phyloP scores from a whole-genome alignment of 2,797 vertebrate genomes.

The Distichodus sexfasciatus region DNA sequence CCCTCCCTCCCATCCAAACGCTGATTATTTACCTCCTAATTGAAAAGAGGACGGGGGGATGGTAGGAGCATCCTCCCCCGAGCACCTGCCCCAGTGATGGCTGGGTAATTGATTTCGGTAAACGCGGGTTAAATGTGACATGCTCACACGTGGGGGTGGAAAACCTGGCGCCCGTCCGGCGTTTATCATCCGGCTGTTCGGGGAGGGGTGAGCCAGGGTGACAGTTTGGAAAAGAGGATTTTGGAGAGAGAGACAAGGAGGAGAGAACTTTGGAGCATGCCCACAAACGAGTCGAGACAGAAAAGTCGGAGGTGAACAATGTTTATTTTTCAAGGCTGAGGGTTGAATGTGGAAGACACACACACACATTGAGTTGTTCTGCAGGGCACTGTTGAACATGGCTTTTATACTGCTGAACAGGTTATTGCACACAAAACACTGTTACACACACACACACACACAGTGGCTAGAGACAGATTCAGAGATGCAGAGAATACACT shows the following conservation, averaged over 20 bases:
- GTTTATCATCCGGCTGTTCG: slow-evolving; percentile 80
- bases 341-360: no score
- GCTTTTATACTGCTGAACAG: no score
- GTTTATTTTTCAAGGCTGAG: no score
- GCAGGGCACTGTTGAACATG: no score
- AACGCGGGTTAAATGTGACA: slow-evolving; percentile 92
- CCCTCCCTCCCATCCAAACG: slow-evolving; percentile 46
- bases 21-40: slow-evolving; percentile 88
- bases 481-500: no score
- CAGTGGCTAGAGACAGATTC: no score
- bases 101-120: slow-evolving; percentile 89
- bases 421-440: no score
- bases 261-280: slow-evolving; percentile 13
- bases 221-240: slow-evolving; percentile 46
- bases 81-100: slow-evolving; percentile 79
- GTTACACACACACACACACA: no score
- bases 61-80: slow-evolving; percentile 41
- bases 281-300: neutral
- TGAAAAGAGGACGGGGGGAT: slow-evolving; percentile 86
- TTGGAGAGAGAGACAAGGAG: slow-evolving; percentile 3
- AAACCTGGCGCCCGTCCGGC: slow-evolving; percentile 86
- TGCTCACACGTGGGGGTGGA: slow-evolving; percentile 63
- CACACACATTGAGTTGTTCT: no score
- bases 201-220: slow-evolving; percentile 19
- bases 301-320: no score